These are phyloP conservation scores for Acleris holmiana DNA, from an alignment of 2,888 invertebrate genomes.

Conservation along the genomic window DNA sequence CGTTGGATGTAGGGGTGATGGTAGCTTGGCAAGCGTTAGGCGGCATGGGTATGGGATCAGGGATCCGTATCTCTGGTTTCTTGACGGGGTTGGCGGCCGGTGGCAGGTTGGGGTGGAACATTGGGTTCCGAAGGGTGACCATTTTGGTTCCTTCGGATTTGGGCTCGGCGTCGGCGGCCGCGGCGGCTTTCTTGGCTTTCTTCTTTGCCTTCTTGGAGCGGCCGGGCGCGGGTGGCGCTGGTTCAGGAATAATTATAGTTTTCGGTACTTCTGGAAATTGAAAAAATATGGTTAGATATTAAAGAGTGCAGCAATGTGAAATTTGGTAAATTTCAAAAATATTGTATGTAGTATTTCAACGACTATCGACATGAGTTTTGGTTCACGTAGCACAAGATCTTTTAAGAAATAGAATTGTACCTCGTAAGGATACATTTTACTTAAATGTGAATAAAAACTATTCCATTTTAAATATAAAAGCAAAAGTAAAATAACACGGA, in stretches of 20 bases:
- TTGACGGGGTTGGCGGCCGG: constrained; percentile 59
- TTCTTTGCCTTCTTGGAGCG: constrained; percentile 81
- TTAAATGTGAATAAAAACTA: no score
- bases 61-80: constrained; percentile 70
- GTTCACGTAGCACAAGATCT: no score
- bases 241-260: constrained; percentile 59
- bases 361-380: no score
- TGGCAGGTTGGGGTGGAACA: constrained; percentile 86
- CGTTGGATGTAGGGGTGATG: constrained; percentile 82
- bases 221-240: constrained; percentile 46
- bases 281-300: neutral
- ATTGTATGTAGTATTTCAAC: no score
- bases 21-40: constrained; percentile 78
- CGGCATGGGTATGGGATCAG: constrained; percentile 78
- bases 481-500: no score
- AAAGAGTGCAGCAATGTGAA: no score
- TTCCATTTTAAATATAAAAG: no score
- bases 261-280: constrained; percentile 65
- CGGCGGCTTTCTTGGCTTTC: constrained; percentile 68
- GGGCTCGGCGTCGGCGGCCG: constrained; percentile 49
- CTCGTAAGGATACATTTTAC: no score
- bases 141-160: constrained; percentile 84
- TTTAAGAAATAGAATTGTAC: no score
- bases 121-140: constrained; percentile 91
- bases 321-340: no score